Evolutionary conservation across 2,113 vertebrate species (phyloP), one percentile per base, ranked within the genome.

Genomic region (Aptenodytes forsteri): DNA sequence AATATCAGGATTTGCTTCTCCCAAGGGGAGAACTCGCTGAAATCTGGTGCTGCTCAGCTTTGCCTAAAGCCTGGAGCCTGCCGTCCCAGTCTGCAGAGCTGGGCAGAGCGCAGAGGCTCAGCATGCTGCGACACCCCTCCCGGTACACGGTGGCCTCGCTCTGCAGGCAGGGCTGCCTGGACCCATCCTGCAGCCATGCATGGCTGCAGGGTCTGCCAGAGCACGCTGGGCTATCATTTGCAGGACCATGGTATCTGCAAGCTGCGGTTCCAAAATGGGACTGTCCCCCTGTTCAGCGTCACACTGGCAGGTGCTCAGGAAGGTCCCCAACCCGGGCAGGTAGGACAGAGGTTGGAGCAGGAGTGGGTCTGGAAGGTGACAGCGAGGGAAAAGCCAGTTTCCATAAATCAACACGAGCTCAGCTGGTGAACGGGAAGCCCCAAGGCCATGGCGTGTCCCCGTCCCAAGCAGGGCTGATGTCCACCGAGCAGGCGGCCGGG

Each of bases 241-340:
- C 34, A 80, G 30, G 69, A 29, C n/a, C 16, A 3, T 10, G 40
- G 13, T 29, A 27, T 10, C 64, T 23, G n/a, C 58, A 54, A 77
- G 56, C 18, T 30, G 27, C 76, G 13, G 23, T 18, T 72, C 54
- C 36, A 46, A 25, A 47, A 30, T 1, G 2, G 25, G 56, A 70
- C 10, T 1, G 0, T 46, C 20, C 23, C 18, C 25, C 12, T 50
- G 6, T 16, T 32, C 62, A 44, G 47, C 0, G 0, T 50, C 18
- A 34, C 38, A 0, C 50, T 10, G 36, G 13, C 17, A 30, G 70
- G 34, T 13, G 46, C 65, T n/a, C 65, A 22, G 54, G 50, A 70
- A 52, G 34, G 32, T 56, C 42, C 47, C 42, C 69, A 58, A 6
- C 42, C 14, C 0, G 2, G 29, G 32, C 38, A 49, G 69, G 56